Conservation (phyloP, 2,797 vertebrate species). For the Poeciliopsis paucimaculata region DNA sequence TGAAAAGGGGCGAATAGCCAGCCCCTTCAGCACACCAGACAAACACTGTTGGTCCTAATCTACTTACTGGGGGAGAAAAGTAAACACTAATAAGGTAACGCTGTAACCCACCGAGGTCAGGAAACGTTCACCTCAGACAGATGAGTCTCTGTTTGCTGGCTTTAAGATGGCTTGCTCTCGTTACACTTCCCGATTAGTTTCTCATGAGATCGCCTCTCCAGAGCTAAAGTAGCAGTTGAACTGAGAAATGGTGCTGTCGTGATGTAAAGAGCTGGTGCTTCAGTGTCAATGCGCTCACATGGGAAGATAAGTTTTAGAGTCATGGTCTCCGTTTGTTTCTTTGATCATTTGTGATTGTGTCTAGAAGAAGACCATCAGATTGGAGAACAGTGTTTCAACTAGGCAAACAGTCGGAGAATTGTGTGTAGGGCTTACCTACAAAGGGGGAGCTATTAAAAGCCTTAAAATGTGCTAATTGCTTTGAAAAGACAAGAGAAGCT, state of each 20-base stretch:
- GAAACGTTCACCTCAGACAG: constrained; percentile 48
- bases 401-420: constrained; percentile 18
- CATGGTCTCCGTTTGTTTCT: not conserved
- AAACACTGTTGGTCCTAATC: constrained; percentile 62
- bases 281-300: constrained; percentile 12
- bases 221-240: constrained; percentile 27
- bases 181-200: constrained; percentile 31
- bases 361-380: constrained; percentile 1
- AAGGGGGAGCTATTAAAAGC: constrained; percentile 26
- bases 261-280: constrained; percentile 43
- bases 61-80: constrained; percentile 66
- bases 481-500: constrained; percentile 9
- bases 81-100: constrained; percentile 72
- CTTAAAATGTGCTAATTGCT: constrained; percentile 15
- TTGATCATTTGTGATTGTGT: constrained; percentile 6
- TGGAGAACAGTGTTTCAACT: constrained; percentile 1
- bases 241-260: constrained; percentile 33
- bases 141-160: constrained; percentile 56
- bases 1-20: not conserved
- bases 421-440: constrained; percentile 8
- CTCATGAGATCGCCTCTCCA: constrained; percentile 31
- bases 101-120: constrained; percentile 69
- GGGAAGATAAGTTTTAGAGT: not conserved
- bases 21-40: constrained; percentile 23
- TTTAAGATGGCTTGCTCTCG: constrained; percentile 36